These are phyloP conservation scores for Microcebus jonahi DNA, from an alignment of 2,113 vertebrate genomes.

Conservation along the genomic window DNA sequence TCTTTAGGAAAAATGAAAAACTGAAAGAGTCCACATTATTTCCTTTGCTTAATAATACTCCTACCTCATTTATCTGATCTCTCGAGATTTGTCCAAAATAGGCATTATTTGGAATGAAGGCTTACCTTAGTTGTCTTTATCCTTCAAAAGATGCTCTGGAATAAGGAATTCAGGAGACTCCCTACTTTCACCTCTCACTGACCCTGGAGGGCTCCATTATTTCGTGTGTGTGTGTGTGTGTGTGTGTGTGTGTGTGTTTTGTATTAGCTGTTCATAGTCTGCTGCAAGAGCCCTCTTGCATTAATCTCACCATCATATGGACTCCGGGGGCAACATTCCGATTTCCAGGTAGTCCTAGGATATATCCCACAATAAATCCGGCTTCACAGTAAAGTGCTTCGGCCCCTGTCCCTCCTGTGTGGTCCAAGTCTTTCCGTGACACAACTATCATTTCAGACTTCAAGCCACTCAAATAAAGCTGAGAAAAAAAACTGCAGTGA, in stretches of 20 bases:
- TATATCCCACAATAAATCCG: rapidly evolving
- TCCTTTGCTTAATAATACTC: too few relatives aligned
- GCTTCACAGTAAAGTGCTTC: not conserved
- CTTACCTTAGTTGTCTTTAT: not conserved
- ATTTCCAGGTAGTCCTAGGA: not conserved
- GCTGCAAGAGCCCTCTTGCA: rapidly evolving
- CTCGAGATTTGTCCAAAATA: not conserved
- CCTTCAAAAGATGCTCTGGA: not conserved
- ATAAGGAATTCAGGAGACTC: not conserved
- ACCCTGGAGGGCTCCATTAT: not conserved
- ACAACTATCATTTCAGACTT: not conserved
- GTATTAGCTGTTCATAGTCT: not conserved
- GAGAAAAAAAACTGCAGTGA: not conserved
- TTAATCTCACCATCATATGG: rapidly evolving
- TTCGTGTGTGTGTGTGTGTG: not conserved
- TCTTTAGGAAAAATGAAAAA: not conserved
- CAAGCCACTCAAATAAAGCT: not conserved
- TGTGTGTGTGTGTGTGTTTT: not conserved
- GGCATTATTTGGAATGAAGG: not conserved
- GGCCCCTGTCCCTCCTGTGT: not conserved
- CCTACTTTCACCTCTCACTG: not conserved
- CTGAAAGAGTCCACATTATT: not conserved
- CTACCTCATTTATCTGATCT: not conserved
- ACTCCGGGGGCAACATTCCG: rapidly evolving
- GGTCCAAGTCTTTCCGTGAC: not conserved